These are phyloP conservation scores for Sebastes taczanowskii DNA, from an alignment of 2,797 vertebrate genomes.

Conservation along the genomic window DNA sequence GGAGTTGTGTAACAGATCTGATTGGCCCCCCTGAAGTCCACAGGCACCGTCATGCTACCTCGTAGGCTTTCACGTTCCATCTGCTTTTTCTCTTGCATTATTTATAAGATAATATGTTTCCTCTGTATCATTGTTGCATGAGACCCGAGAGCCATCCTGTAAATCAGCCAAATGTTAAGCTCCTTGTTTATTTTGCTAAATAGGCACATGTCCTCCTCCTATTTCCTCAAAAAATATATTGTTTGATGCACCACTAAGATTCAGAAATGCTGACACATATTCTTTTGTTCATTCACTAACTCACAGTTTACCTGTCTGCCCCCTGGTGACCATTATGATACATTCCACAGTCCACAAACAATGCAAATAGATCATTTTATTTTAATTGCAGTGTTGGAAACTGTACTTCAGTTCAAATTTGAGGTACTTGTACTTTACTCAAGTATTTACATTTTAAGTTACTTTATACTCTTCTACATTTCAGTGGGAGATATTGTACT, in stretches of 20 bases:
- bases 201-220: not conserved
- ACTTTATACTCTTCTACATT: not conserved
- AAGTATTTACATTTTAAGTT: not conserved
- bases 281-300: not conserved
- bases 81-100: conserved; percentile 40
- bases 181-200: not conserved
- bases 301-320: conserved; percentile 9
- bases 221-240: not conserved
- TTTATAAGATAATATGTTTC: conserved; percentile 11
- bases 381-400: not conserved
- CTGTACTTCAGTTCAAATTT: not conserved
- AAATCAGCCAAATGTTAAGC: not conserved
- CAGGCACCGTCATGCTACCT: not conserved
- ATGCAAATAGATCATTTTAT: not conserved
- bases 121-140: not conserved
- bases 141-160: not conserved
- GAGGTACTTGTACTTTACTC: not conserved
- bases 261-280: not conserved
- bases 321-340: conserved; percentile 21
- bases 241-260: not conserved
- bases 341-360: not conserved
- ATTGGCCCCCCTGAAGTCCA: not conserved
- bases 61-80: conserved; percentile 27
- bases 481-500: not conserved
- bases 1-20: not conserved